Percentiles rank a stretch among this genome's conserved stretches.
Evolutionary conservation across 2,797 vertebrate species (phyloP).

Genomic region (Oophaga sylvatica): DNA sequence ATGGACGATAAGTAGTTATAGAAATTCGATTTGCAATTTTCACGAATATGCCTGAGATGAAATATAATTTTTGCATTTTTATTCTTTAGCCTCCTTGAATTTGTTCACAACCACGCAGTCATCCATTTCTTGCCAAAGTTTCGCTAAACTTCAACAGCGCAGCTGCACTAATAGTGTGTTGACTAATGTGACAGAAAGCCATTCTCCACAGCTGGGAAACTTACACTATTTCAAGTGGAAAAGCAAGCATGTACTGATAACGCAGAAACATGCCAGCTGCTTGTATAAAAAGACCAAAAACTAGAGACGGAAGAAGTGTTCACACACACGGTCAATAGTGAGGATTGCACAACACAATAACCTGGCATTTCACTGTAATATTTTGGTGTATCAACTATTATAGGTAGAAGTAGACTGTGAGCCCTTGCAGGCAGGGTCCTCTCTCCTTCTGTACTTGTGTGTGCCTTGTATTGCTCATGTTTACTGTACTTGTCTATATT

Average conservation of each 20-base stretch:
- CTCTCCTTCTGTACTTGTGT: too few relatives aligned
- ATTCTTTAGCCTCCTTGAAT: neutral
- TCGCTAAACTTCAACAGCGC: constrained; percentile 1
- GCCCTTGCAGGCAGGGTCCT: too few relatives aligned
- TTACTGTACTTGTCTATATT: too few relatives aligned
- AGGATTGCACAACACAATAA: neutral
- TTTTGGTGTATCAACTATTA: neutral
- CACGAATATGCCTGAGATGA: neutral
- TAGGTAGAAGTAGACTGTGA: neutral
- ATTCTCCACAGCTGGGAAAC: constrained; percentile 23
- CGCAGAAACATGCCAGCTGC: constrained; percentile 24
- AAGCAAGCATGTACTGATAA: constrained; percentile 19
- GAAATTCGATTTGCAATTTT: neutral
- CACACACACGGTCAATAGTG: neutral
- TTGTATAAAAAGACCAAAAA: neutral
- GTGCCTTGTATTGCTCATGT: too few relatives aligned
- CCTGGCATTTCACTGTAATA: neutral
- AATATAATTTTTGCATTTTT: neutral
- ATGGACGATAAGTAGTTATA: neutral
- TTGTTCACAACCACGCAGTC: neutral
- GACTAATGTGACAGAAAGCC: constrained; percentile 15
- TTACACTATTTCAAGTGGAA: constrained; percentile 34
- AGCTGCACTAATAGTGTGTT: constrained; percentile 31
- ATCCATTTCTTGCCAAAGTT: neutral
- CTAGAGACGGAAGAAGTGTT: neutral